Evolutionary conservation across 2,888 invertebrate species (phyloP), one percentile per base, ranked within the genome.

Genomic region (Molanna angustata): DNA sequence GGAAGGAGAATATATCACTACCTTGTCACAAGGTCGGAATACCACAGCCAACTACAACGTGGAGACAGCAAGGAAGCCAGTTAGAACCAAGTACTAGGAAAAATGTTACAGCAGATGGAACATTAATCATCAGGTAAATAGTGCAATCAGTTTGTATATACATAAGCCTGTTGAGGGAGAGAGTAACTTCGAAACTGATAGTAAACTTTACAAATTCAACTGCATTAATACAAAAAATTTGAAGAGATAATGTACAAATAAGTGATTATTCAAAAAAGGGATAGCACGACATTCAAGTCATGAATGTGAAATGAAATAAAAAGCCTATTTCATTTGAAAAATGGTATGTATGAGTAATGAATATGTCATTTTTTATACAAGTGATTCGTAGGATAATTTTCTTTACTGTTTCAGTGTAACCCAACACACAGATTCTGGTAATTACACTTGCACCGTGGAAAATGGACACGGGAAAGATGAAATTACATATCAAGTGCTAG

Each of bases 381-480:
- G 6, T 27, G 27, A 27, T 6, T 27, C 11, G 6, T 27, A 27
- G 11, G 6, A 11, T n/a, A 13, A 22, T 22, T 17, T 16, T 37
- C 14, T n/a, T 39, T 51, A 32, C 11, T 33, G 49, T 49, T 54
- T 27, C 75, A 77, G 77, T 59, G 74, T 75, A 73, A 76, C 88
- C 3, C 89, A 90, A 67, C 85, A 85, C 61, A 83, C 83, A 17
- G 94, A 94, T 69, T 88, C 88, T 61, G 93, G 91, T 11, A 94
- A 94, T 73, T 95, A 94, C 70, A 90, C 92, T 0, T 95, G 94
- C 66, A 76, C 80, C 27, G 92, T 92, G 0, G 89, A 90, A 65
- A 94, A 95, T 68, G 79, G 80, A 7, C 85, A 90, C 71, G 92
- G 92, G 2, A 82, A 82, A 49, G 93, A 92, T 69, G 87, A 88